Evolutionary conservation across 2,888 invertebrate genomes (phyloP).

Genomic region (Ormyrus nitidulus): DNA sequence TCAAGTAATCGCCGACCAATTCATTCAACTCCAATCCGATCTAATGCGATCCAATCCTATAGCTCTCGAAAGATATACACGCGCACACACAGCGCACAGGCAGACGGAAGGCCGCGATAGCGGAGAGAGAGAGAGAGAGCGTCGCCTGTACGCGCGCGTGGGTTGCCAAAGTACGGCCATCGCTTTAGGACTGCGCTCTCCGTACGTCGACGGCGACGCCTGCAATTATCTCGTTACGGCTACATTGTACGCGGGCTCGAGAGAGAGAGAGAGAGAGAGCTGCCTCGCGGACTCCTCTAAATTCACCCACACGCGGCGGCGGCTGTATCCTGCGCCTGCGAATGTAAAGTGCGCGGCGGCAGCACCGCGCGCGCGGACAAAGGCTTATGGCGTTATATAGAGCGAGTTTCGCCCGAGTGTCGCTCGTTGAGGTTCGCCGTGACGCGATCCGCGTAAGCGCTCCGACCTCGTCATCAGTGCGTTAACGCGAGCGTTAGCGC

Average conservation of each 20-base stretch:
- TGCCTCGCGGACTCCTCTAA: conserved; percentile 28
- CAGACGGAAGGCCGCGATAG: conserved; percentile 1
- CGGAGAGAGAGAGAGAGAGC: not conserved
- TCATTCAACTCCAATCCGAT: conserved; percentile 57
- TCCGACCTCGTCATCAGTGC: too few species aligned
- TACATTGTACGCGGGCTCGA: conserved; percentile 64
- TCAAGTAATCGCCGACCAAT: conserved; percentile 56
- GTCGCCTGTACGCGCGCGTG: not conserved
- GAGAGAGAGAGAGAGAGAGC: conserved; percentile 8
- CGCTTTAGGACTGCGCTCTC: conserved; percentile 7
- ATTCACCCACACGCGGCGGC: conserved; percentile 29
- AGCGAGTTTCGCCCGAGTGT: conserved; percentile 13
- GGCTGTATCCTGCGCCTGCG: not conserved
- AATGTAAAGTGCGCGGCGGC: conserved; percentile 1
- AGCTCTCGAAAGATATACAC: conserved; percentile 1
- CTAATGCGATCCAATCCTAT: conserved; percentile 55
- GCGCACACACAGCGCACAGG: too few species aligned
- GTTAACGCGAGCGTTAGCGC: not conserved
- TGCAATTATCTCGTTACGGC: conserved; percentile 72
- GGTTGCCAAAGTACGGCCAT: conserved; percentile 3
- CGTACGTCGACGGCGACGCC: conserved; percentile 60
- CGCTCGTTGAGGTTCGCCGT: conserved; percentile 40
- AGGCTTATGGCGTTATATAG: not conserved
- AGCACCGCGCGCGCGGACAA: too few species aligned
- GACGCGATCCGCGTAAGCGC: conserved; percentile 29